phyloP scores from a whole-genome alignment of 2,797 vertebrate species.

The Lateolabrax maculatus region DNA sequence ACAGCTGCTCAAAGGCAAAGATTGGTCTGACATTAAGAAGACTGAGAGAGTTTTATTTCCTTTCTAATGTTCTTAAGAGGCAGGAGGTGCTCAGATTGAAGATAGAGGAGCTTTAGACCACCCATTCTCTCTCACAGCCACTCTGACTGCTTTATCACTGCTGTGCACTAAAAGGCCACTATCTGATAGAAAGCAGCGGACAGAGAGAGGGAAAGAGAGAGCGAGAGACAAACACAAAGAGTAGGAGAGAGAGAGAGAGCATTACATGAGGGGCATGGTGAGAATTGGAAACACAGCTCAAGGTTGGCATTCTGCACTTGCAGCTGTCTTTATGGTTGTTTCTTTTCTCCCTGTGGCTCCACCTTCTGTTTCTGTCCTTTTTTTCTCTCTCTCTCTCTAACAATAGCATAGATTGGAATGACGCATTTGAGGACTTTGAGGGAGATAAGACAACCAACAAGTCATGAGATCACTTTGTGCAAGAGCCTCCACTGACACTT shows the following conservation, averaged over 20 bases:
- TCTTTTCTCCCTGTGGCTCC: slow-evolving; percentile 40
- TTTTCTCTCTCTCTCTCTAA: slow-evolving; percentile 1
- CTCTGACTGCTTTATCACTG: slow-evolving; percentile 76
- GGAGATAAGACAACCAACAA: slow-evolving; percentile 35
- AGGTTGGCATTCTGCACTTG: slow-evolving; percentile 65
- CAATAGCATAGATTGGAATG: slow-evolving; percentile 34
- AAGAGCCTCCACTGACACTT: slow-evolving; percentile 19
- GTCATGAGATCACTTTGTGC: slow-evolving; percentile 43
- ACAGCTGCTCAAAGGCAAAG: slow-evolving; percentile 63
- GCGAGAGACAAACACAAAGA: slow-evolving; percentile 36
- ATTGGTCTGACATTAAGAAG: slow-evolving; percentile 77
- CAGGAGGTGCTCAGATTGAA: slow-evolving; percentile 80
- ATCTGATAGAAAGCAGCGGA: slow-evolving; percentile 74
- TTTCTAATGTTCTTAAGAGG: slow-evolving; percentile 84
- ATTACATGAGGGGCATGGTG: slow-evolving; percentile 30
- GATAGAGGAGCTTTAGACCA: slow-evolving; percentile 76
- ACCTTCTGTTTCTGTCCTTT: slow-evolving; percentile 33
- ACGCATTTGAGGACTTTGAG: slow-evolving; percentile 27
- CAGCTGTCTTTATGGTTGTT: slow-evolving; percentile 45
- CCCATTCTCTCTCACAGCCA: slow-evolving; percentile 64
- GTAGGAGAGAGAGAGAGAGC: slow-evolving; percentile 24
- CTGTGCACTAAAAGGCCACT: slow-evolving; percentile 77
- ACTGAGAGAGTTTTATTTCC: slow-evolving; percentile 81
- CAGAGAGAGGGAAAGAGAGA: slow-evolving; percentile 33
- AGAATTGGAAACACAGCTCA: slow-evolving; percentile 55